A percentile compares a stretch with the other conserved stretches of the same genome.
These are phyloP conservation scores for Morus bassanus DNA, from an alignment of 2,797 vertebrate genomes.

Conservation along the genomic window DNA sequence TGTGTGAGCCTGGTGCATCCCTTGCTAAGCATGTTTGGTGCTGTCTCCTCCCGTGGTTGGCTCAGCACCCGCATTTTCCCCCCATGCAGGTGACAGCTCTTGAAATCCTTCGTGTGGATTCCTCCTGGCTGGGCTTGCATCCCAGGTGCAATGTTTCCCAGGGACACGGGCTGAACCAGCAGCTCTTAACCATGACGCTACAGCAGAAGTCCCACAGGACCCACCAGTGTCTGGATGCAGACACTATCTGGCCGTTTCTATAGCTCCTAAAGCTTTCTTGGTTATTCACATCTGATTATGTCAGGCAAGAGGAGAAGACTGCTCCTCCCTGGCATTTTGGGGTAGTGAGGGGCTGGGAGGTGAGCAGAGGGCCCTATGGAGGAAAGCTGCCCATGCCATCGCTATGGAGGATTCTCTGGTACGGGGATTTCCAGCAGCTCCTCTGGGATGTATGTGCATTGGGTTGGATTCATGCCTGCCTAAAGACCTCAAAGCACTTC, in stretches of 20 bases:
- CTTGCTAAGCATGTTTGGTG: background rate
- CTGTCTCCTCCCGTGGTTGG: rapidly evolving
- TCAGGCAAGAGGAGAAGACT: background rate
- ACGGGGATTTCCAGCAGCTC: background rate
- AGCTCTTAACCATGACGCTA: background rate
- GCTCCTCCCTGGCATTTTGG: background rate
- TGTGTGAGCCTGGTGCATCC: background rate
- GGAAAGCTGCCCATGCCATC: background rate
- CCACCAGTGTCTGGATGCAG: background rate
- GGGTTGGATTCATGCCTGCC: background rate
- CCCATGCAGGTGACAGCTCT: background rate
- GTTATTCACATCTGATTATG: background rate
- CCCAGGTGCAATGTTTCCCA: background rate
- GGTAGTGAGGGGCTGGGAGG: background rate
- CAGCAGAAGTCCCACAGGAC: background rate
- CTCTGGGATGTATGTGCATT: rapidly evolving
- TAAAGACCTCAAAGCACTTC: background rate
- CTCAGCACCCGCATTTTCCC: background rate
- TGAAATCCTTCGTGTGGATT: background rate
- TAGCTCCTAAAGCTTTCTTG: background rate
- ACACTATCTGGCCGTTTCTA: background rate
- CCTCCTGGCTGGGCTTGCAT: background rate
- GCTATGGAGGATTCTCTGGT: background rate
- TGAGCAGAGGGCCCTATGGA: background rate
- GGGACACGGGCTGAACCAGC: background rate